Conservation (phyloP, 2,113 vertebrate species). For the Pedionomus torquatus region DNA sequence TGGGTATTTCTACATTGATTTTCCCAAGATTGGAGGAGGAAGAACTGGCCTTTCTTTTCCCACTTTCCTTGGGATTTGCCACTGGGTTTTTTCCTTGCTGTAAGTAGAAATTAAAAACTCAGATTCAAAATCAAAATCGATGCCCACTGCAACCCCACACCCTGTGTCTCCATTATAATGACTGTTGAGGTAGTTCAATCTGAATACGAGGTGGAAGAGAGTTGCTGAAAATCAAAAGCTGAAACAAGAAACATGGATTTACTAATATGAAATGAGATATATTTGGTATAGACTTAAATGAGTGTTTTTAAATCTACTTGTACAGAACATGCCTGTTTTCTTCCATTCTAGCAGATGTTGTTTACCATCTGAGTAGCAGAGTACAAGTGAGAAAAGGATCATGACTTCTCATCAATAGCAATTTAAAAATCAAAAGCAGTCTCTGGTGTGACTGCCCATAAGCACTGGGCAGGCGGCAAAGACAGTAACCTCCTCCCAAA, state of each 20-base stretch:
- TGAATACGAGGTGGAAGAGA: neutral
- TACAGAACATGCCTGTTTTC: neutral
- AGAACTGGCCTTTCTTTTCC: neutral
- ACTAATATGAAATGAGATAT: neutral
- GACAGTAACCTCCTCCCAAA: neutral
- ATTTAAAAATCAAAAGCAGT: neutral
- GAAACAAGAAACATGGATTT: neutral
- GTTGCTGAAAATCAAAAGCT: neutral
- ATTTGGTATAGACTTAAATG: neutral
- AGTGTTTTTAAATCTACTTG: neutral
- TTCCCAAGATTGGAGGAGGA: neutral
- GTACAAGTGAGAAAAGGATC: neutral
- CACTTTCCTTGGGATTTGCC: neutral
- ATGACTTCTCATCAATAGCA: neutral
- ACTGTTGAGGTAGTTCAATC: accelerated
- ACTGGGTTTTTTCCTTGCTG: neutral
- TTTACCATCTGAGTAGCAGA: neutral
- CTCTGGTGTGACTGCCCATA: neutral
- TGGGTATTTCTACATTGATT: neutral
- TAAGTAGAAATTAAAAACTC: neutral
- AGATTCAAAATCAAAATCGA: neutral
- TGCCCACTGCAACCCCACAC: neutral
- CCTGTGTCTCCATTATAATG: neutral
- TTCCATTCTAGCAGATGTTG: neutral
- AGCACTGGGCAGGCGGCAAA: neutral